Percentiles rank a stretch among this genome's conserved stretches.
Evolutionary conservation across 2,113 vertebrate genomes (phyloP).

Genomic region (Rhinopomastus cyanomelas): DNA sequence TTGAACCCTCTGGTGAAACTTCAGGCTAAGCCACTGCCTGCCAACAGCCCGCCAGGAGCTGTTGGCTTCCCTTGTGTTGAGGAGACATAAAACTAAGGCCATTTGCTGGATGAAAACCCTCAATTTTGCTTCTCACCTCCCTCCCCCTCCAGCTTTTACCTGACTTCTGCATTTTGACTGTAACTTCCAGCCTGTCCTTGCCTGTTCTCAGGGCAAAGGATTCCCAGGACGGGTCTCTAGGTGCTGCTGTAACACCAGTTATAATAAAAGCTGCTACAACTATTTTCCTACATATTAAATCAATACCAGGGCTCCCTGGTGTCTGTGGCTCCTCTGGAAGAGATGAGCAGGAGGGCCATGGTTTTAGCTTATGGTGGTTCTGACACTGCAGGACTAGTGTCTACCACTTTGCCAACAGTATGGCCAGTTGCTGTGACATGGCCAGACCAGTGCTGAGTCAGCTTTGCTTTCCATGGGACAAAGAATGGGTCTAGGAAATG

Average conservation of each 20-base stretch:
- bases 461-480: neutral
- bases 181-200: neutral
- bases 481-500: neutral
- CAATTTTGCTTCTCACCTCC: neutral
- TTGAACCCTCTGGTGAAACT: neutral
- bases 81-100: neutral
- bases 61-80: neutral
- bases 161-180: neutral
- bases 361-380: neutral
- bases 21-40: neutral
- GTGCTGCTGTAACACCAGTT: slow-evolving; percentile 51
- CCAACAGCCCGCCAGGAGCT: neutral
- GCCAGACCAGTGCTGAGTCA: too few relatives aligned
- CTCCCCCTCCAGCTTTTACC: neutral
- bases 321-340: neutral
- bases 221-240: slow-evolving; percentile 35
- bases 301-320: neutral
- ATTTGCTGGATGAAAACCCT: neutral
- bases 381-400: neutral
- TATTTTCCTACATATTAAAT: slow-evolving; percentile 4
- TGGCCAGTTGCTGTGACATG: neutral
- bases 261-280: neutral
- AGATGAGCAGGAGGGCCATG: neutral
- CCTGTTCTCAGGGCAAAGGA: neutral
- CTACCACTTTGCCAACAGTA: neutral